These are phyloP conservation scores for Mythimna loreyi DNA, from an alignment of 2,888 invertebrate genomes.

Conservation along the genomic window DNA sequence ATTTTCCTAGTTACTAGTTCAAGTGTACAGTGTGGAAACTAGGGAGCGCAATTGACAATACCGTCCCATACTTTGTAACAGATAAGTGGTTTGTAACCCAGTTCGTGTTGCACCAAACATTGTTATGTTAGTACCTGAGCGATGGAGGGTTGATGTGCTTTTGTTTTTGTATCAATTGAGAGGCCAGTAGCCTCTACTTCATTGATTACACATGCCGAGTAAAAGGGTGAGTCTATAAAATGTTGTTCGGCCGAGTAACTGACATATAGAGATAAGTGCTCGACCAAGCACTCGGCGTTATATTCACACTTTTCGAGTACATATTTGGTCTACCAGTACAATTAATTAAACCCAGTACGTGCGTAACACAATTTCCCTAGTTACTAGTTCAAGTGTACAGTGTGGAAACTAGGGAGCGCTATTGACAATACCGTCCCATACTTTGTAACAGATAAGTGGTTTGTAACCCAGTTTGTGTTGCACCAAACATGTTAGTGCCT, in stretches of 20 bases:
- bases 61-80: constrained; percentile 21
- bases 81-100: constrained; percentile 35
- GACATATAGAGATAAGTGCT: no score
- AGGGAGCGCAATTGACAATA: constrained; percentile 29
- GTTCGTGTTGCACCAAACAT: constrained; percentile 5
- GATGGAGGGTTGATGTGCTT: neutral
- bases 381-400: constrained; percentile 13
- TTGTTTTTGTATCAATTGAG: neutral
- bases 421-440: constrained; percentile 33
- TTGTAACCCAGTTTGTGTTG: constrained; percentile 26
- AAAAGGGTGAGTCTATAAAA: no score
- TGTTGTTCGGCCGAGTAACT: no score
- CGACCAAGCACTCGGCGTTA: no score
- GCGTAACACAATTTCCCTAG: constrained; percentile 48
- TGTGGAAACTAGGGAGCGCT: constrained; percentile 5
- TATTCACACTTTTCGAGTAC: no score
- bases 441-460: constrained; percentile 30
- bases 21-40: neutral
- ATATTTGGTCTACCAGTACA: no score
- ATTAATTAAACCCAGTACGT: no score
- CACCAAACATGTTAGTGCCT: neutral
- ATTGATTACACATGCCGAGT: no score
- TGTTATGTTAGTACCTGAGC: neutral
- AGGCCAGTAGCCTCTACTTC: no score
- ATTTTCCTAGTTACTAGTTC: constrained; percentile 41